phyloP scores from a whole-genome alignment of 2,888 invertebrate genomes.

The Ommatoiulus sabulosus region DNA sequence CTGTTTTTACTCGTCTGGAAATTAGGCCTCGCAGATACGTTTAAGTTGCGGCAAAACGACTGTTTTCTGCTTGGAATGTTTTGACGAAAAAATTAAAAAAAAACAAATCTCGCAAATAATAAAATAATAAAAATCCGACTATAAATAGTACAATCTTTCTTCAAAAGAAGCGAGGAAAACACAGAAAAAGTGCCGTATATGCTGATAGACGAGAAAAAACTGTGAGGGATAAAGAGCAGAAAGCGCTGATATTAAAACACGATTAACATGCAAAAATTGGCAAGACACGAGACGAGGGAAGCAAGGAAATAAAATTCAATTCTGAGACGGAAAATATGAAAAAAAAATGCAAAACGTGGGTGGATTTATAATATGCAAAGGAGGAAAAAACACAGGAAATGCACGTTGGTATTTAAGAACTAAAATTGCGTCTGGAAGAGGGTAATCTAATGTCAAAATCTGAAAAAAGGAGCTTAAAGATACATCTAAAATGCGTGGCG shows the following conservation, averaged over 20 bases:
- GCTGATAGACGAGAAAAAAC: background rate
- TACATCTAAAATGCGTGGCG: background rate
- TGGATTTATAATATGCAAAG: background rate
- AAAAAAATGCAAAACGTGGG: background rate
- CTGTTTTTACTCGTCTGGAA: background rate
- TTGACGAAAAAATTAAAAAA: background rate
- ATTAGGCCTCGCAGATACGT: background rate
- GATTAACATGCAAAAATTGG: background rate
- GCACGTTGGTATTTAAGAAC: background rate
- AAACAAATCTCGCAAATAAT: background rate
- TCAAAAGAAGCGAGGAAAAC: background rate
- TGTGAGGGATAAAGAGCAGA: background rate
- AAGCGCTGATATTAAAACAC: background rate
- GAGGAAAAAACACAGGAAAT: background rate
- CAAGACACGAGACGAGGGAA: background rate
- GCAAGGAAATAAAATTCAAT: background rate
- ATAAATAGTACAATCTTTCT: background rate
- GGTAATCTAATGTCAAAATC: background rate
- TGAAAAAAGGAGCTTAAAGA: background rate
- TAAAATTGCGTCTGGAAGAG: background rate
- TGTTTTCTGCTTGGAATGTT: background rate
- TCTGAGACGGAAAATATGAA: background rate
- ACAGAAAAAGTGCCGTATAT: background rate
- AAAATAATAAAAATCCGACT: background rate
- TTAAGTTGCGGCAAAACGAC: background rate